A percentile compares a stretch with the other conserved stretches of the same genome.
phyloP scores from a whole-genome alignment of 1,140 invertebrate genomes.

The Drosophila nigromelanica region DNA sequence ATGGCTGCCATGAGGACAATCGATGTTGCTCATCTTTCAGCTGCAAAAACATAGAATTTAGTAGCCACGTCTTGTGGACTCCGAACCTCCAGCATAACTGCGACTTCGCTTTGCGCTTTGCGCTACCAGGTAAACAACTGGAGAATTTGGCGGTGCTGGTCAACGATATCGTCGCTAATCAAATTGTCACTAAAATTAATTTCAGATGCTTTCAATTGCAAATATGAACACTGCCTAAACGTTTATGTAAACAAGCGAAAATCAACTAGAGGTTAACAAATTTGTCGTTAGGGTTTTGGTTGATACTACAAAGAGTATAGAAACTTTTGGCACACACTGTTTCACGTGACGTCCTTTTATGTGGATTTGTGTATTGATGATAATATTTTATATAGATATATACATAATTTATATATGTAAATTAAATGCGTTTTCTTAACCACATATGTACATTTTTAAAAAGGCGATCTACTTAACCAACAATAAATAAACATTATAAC shows the following conservation, averaged over 20 bases:
- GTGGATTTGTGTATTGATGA: too few species aligned
- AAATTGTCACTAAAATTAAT: conserved; percentile 51
- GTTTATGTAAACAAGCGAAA: conserved; percentile 38
- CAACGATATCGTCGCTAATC: conserved; percentile 77
- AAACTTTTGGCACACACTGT: too few species aligned
- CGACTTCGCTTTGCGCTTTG: conserved; percentile 56
- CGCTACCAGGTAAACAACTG: conserved; percentile 43
- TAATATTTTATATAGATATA: too few species aligned
- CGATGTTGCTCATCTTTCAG: conserved; percentile 22
- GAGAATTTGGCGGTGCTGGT: conserved; percentile 46
- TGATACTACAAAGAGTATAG: too few species aligned
- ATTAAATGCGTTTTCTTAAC: too few species aligned
- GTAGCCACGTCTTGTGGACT: conserved; percentile 53
- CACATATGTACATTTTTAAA: too few species aligned
- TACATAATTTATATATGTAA: too few species aligned
- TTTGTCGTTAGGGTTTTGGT: too few species aligned
- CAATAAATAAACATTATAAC: too few species aligned
- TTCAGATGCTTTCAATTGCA: conserved; percentile 37
- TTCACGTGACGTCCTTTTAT: too few species aligned
- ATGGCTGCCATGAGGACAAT: conserved; percentile 12
- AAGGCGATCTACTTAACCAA: too few species aligned
- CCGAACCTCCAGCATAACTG: conserved; percentile 68
- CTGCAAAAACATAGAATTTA: conserved; percentile 34
- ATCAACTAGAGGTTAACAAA: too few species aligned
- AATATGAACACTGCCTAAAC: conserved; percentile 57